phyloP scores from a whole-genome alignment of 2,888 invertebrate species.

The Diachrysia chrysitis region DNA sequence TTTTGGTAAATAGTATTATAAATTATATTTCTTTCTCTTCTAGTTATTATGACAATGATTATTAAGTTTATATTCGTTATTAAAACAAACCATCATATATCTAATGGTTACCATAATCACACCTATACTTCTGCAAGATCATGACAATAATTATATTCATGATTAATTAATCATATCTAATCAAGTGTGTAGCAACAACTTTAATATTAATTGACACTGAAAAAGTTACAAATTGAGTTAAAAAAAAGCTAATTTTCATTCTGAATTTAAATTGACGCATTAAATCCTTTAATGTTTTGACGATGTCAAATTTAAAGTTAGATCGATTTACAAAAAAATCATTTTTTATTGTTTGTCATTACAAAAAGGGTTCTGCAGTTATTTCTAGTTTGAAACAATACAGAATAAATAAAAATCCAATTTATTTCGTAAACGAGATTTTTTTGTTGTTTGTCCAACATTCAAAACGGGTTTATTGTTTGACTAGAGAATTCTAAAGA shows the following conservation, averaged over 20 bases:
- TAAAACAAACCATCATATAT: too few species aligned
- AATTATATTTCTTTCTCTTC: too few species aligned
- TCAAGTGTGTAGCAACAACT: not conserved
- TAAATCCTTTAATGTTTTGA: slow-evolving; percentile 42
- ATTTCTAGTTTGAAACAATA: not conserved
- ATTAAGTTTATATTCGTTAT: too few species aligned
- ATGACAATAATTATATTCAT: too few species aligned
- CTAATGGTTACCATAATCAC: too few species aligned
- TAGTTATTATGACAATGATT: too few species aligned
- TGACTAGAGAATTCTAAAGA: slow-evolving; percentile 9
- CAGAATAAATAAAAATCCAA: slow-evolving; percentile 3
- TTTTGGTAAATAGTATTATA: too few species aligned
- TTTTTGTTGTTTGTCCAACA: not conserved
- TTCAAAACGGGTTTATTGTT: not conserved
- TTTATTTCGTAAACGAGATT: not conserved
- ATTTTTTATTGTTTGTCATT: not conserved
- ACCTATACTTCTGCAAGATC: too few species aligned
- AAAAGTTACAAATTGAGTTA: slow-evolving; percentile 32
- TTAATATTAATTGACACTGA: not conserved
- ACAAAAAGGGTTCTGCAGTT: not conserved
- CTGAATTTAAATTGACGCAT: slow-evolving; percentile 45
- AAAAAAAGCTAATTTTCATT: slow-evolving; percentile 12
- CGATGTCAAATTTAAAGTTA: slow-evolving; percentile 45
- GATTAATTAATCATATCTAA: too few species aligned
- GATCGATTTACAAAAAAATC: slow-evolving; percentile 25